Evolutionary conservation across 2,888 invertebrate genomes (phyloP), one percentile per base, ranked within the genome.

Genomic region (Andrena dorsata): DNA sequence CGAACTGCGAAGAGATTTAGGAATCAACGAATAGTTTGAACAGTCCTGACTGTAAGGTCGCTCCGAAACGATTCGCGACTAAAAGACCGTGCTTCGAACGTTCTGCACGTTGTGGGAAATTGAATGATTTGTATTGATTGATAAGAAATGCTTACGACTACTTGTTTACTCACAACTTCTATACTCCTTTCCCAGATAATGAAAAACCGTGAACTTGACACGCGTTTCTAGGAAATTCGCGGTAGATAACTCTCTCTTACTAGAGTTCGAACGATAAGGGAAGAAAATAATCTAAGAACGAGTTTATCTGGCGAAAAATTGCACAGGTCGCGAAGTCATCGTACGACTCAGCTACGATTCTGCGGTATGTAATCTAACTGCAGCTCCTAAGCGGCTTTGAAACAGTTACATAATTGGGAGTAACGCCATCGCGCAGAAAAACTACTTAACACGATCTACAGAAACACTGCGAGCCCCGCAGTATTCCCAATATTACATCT

Each of bases 121-220:
- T 1, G 41, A 41, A 41, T 41, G 5, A 41, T 41, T 5, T 13
- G 41, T 41, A 16, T 16, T 41, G 41, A 41, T 41, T 16, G 41
- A 41, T 41, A 41, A 41, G 41, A 41, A 41, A 41, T 41, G 41
- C 5, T 16, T 41, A 16, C 41, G 41, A 41, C 41, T 16, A 41
- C 41, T 41, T 41, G 41, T 41, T 41, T 41, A 41, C 41, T 16
- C 41, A 5, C 13, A 30, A 23, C 3, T 16, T 68, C 26, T 28
- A 20, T 4, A n/a, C 23, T 10, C 7, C 23, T 65, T 20, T 10
- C 28, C 30, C 2, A 20, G 7, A 53, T 16, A 13, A 2, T 10
- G 26, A 23, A 20, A 13, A 16, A 16, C 1, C 8, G 28, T 35
- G 64, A 76, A 70, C 79, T 80, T 70, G 76, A 70, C 60, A 32